Evolutionary conservation across 2,888 invertebrate species (phyloP).

Genomic region (Rosalia funebris): DNA sequence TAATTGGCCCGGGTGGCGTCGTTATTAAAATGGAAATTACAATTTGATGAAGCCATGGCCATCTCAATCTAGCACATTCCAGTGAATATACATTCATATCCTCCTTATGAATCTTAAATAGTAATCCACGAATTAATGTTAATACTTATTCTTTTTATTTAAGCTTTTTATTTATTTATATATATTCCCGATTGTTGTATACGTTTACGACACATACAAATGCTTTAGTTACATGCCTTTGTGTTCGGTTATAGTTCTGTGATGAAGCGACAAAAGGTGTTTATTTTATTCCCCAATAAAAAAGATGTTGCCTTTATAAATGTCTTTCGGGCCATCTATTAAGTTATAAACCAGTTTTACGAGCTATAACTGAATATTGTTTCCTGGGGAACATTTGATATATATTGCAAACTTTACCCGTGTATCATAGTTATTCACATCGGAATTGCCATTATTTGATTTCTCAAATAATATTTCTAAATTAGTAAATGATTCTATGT

Average conservation of each 20-base stretch:
- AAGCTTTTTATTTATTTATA: too few species aligned
- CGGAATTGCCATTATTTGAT: not conserved
- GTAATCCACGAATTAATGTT: too few species aligned
- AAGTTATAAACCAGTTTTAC: conserved; percentile 5
- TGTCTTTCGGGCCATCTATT: not conserved
- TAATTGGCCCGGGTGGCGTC: too few species aligned
- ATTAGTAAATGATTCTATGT: too few species aligned
- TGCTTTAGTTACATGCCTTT: not conserved
- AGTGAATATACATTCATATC: too few species aligned
- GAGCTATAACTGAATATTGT: not conserved
- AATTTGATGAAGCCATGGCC: too few species aligned
- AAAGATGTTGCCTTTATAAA: not conserved
- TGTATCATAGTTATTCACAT: not conserved
- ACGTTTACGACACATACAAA: not conserved
- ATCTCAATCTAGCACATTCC: too few species aligned
- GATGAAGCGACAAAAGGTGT: conserved; percentile 2
- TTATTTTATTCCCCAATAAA: conserved; percentile 6
- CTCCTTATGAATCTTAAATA: too few species aligned
- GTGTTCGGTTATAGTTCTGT: not conserved
- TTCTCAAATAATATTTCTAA: not conserved
- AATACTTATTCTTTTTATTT: too few species aligned
- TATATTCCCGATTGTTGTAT: too few species aligned
- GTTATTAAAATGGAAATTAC: too few species aligned
- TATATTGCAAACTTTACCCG: not conserved
- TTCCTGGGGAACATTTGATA: not conserved